Conservation (phyloP, 2,113 vertebrate genomes). For the Zosterops borbonicus region DNA sequence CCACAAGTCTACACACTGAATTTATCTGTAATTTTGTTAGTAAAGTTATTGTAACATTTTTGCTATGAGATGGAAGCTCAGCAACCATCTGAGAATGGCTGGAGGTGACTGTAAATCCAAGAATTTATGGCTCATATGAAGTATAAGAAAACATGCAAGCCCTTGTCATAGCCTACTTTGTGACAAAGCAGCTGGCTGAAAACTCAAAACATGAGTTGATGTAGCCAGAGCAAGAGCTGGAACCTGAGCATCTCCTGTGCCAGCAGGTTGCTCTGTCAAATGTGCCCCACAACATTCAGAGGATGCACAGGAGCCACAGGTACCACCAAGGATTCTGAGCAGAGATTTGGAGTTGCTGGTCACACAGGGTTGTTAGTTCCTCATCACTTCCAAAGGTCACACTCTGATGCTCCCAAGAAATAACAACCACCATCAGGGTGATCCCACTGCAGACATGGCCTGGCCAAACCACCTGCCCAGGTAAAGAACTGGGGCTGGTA, state of each 20-base stretch:
- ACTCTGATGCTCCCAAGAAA: background rate
- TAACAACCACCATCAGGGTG: background rate
- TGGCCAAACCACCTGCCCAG: background rate
- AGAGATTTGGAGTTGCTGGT: background rate
- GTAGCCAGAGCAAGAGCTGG: background rate
- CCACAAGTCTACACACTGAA: background rate
- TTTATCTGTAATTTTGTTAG: background rate
- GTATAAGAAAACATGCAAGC: background rate
- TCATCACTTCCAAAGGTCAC: background rate
- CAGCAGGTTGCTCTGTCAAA: background rate
- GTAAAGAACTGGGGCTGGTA: background rate
- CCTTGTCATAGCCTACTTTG: background rate
- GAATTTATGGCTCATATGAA: background rate
- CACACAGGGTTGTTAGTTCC: background rate
- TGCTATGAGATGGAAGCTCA: background rate
- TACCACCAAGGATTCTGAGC: background rate
- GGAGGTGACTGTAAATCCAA: background rate
- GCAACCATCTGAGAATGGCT: background rate
- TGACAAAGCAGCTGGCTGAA: background rate
- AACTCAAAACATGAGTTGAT: background rate
- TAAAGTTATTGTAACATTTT: background rate
- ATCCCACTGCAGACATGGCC: background rate
- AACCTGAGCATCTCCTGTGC: background rate
- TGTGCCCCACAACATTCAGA: fast-evolving
- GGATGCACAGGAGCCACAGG: fast-evolving